Percentiles rank a stretch among this genome's conserved stretches.
Conservation (phyloP, 2,797 vertebrate species). For the Rousettus madagascariensis region DNA sequence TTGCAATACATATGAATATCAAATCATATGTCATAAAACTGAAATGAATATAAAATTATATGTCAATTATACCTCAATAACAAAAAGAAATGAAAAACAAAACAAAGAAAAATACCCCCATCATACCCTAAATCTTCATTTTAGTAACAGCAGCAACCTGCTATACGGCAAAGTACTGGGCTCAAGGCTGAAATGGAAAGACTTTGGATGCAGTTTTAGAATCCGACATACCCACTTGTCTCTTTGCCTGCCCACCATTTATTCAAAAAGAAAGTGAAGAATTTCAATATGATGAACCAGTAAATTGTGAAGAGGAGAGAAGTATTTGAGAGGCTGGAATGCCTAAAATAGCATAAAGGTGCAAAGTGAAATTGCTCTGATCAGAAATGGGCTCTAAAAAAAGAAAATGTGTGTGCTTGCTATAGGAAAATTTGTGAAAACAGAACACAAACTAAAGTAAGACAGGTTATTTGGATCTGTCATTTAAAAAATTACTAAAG, state of each 20-base stretch:
- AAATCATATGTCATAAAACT: not conserved
- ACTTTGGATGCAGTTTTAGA: not conserved
- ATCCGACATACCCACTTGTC: not conserved
- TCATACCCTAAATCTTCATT: not conserved
- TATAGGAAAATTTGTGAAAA: not conserved
- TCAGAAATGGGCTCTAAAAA: not conserved
- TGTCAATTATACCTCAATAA: not conserved
- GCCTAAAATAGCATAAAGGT: not conserved
- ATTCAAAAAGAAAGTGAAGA: not conserved
- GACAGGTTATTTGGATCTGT: not conserved
- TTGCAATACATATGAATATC: not conserved
- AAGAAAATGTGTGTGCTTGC: not conserved
- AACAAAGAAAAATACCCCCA: not conserved
- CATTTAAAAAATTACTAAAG: not conserved
- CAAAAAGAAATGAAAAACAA: not conserved
- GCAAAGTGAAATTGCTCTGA: not conserved
- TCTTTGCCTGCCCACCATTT: not conserved
- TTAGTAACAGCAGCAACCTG: not conserved
- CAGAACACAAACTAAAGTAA: not conserved
- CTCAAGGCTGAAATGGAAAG: not conserved
- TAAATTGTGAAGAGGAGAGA: not conserved
- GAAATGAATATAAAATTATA: not conserved
- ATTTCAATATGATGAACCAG: not conserved
- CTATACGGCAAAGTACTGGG: not conserved
- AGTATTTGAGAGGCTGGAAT: not conserved